Conservation (phyloP, 1,140 invertebrate genomes). For the Heliothis virescens region DNA sequence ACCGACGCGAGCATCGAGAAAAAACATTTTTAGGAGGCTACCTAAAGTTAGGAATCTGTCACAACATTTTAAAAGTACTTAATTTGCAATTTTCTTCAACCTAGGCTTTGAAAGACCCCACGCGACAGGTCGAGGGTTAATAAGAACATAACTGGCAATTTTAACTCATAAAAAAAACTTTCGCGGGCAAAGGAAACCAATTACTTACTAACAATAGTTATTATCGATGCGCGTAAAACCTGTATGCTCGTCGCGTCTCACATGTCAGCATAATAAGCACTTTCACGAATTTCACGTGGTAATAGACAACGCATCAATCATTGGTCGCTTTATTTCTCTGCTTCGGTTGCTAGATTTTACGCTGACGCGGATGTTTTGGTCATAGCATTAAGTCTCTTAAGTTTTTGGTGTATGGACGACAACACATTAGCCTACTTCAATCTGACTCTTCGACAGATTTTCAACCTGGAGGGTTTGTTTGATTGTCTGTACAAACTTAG, state of each 20-base stretch:
- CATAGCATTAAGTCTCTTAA: background rate
- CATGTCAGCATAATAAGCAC: conserved; percentile 18
- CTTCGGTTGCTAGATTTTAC: background rate
- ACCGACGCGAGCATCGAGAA: too few species aligned
- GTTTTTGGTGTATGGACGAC: background rate
- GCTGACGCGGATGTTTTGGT: background rate
- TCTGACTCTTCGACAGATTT: too few species aligned
- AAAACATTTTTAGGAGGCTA: too few species aligned
- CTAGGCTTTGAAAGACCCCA: too few species aligned
- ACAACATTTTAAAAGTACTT: too few species aligned
- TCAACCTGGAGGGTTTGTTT: too few species aligned
- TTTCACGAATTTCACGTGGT: conserved; percentile 43
- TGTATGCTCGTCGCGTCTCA: conserved; percentile 13
- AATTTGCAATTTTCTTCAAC: too few species aligned
- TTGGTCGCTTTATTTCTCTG: background rate
- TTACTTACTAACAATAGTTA: background rate
- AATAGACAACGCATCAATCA: conserved; percentile 21
- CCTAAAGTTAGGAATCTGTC: too few species aligned
- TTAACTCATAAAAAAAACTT: background rate
- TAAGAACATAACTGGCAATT: background rate
- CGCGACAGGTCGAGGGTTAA: too few species aligned
- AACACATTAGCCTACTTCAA: too few species aligned
- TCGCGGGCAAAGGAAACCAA: background rate
- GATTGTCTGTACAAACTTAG: too few species aligned
- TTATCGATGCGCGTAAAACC: conserved; percentile 20